phyloP scores from a whole-genome alignment of 2,113 vertebrate genomes.

The Carassius gibelio region DNA sequence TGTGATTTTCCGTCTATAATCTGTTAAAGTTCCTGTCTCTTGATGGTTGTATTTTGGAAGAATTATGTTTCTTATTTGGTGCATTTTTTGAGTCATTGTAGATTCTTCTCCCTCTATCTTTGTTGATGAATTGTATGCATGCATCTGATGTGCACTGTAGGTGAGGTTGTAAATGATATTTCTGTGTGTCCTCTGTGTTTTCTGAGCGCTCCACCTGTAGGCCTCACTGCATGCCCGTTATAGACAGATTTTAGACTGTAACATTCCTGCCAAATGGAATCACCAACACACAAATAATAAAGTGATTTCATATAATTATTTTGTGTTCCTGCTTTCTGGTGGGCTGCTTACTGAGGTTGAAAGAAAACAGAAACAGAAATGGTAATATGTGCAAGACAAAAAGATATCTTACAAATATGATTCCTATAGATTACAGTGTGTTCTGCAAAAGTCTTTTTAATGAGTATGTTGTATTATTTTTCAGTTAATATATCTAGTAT shows the following conservation, averaged over 20 bases:
- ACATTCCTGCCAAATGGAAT: slow-evolving; percentile 88
- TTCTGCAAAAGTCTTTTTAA: neutral
- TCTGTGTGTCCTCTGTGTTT: slow-evolving; percentile 78
- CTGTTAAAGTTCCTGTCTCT: slow-evolving; percentile 74
- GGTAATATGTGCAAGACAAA: neutral
- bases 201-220: slow-evolving; percentile 77
- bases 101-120: slow-evolving; percentile 58
- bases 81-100: slow-evolving; percentile 72
- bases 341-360: neutral
- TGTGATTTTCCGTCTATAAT: slow-evolving; percentile 72
- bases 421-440: neutral
- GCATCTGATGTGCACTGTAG: slow-evolving; percentile 76
- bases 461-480: neutral
- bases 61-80: slow-evolving; percentile 70
- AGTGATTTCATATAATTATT: slow-evolving; percentile 82
- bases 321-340: slow-evolving; percentile 56
- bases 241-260: slow-evolving; percentile 79
- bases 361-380: neutral
- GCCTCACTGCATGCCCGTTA: slow-evolving; percentile 87
- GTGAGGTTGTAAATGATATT: slow-evolving; percentile 74
- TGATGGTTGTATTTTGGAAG: slow-evolving; percentile 75
- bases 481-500: neutral
- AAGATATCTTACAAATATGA: neutral
- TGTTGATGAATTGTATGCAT: slow-evolving; percentile 78
- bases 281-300: slow-evolving; percentile 83